phyloP scores from a whole-genome alignment of 2,113 vertebrate species.

The Mus pahari region DNA sequence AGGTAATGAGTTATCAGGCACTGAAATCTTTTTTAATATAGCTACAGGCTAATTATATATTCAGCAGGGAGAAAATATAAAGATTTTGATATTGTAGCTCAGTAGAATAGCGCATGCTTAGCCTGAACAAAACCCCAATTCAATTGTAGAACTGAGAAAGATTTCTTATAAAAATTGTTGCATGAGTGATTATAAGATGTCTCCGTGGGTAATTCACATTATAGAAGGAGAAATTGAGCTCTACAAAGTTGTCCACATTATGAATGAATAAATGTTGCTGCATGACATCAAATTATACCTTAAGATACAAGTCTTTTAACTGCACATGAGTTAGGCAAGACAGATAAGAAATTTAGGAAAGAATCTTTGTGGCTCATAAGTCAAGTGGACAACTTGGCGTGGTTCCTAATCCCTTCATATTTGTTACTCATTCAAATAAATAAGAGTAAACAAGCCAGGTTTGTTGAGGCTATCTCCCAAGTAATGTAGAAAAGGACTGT shows the following conservation, averaged over 20 bases:
- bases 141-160: neutral
- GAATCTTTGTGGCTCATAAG: conserved; percentile 35
- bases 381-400: neutral
- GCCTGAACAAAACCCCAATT: neutral
- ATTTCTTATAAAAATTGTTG: neutral
- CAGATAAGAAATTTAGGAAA: neutral
- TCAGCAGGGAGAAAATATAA: conserved; percentile 26
- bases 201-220: neutral
- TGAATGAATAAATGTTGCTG: neutral
- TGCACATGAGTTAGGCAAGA: neutral
- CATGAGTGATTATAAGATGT: neutral
- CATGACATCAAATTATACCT: neutral
- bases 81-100: neutral
- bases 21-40: neutral
- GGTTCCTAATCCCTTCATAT: neutral
- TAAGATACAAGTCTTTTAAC: neutral
- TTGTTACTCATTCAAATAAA: conserved; percentile 16
- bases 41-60: neutral
- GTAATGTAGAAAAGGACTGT: neutral
- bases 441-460: neutral
- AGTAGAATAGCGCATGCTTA: neutral
- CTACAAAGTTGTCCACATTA: neutral
- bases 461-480: neutral
- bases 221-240: neutral
- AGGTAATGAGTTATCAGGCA: neutral